A percentile compares a stretch with the other conserved stretches of the same genome.
These are phyloP conservation scores for Contarinia nasturtii DNA, from an alignment of 1,140 invertebrate genomes.

Conservation along the genomic window DNA sequence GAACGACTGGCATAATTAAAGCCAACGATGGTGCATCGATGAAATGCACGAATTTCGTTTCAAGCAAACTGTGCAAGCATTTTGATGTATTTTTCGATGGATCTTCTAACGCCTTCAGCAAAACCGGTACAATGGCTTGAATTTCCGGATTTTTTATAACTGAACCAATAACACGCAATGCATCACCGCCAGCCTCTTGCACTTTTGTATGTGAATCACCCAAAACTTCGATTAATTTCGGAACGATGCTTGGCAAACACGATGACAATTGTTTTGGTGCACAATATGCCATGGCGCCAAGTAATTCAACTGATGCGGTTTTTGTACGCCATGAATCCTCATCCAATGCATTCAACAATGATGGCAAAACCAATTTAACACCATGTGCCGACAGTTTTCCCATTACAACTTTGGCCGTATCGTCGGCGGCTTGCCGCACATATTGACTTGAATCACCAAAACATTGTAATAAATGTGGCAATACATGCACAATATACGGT, in stretches of 20 bases:
- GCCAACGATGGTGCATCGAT: constrained; percentile 97
- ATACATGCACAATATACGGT: constrained; percentile 93
- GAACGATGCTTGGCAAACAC: constrained; percentile 93
- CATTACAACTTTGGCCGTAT: constrained; percentile 92
- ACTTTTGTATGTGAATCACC: constrained; percentile 96
- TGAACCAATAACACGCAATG: constrained; percentile 88
- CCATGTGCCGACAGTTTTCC: constrained; percentile 89
- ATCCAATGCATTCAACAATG: constrained; percentile 79
- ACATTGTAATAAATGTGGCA: constrained; percentile 85
- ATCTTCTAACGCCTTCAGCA: constrained; percentile 88
- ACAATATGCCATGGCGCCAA: constrained; percentile 96
- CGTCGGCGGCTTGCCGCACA: constrained; percentile 79
- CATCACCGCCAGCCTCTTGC: constrained; percentile 89
- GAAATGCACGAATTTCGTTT: constrained; percentile 98
- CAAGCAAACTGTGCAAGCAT: constrained; percentile 79
- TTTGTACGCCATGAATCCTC: constrained; percentile 99
- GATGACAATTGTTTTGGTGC: constrained; percentile 96
- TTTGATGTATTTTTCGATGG: constrained; percentile 87
- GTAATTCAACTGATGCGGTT: constrained; percentile 85
- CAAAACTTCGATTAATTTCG: constrained; percentile 92
- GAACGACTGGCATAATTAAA: constrained; percentile 97
- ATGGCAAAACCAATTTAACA: constrained; percentile 85
- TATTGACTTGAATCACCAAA: constrained; percentile 91
- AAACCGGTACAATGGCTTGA: constrained; percentile 81
- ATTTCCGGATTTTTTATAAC: constrained; percentile 98